Conservation (phyloP, 2,113 vertebrate species). For the Poecilia latipinna region DNA sequence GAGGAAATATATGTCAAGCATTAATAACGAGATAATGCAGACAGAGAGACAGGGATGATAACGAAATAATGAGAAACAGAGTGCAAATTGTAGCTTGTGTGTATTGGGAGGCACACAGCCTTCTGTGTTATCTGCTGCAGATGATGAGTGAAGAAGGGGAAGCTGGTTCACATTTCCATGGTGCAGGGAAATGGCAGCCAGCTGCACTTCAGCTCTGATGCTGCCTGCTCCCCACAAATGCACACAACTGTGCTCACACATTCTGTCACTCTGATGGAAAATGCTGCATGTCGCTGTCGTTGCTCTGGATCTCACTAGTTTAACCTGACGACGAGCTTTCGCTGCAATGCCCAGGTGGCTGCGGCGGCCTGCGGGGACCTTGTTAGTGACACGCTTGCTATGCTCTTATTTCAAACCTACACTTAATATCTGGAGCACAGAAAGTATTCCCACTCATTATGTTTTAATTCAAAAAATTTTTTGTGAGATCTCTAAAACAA, state of each 20-base stretch:
- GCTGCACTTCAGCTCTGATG: constrained; percentile 52
- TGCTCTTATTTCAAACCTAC: not conserved
- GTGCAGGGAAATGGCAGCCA: constrained; percentile 61
- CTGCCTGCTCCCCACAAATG: constrained; percentile 20
- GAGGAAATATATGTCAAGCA: not conserved
- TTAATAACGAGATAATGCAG: not conserved
- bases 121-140: constrained; percentile 65
- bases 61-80: constrained; percentile 12
- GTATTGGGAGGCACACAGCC: constrained; percentile 57
- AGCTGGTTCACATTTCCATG: constrained; percentile 78
- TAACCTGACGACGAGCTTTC: constrained; percentile 44
- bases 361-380: constrained; percentile 50
- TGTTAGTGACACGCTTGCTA: constrained; percentile 53
- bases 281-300: constrained; percentile 33
- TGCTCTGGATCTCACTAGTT: constrained; percentile 63
- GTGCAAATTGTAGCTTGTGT: constrained; percentile 17
- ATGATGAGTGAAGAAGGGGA: constrained; percentile 51
- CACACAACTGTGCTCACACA: constrained; percentile 17
- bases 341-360: constrained; percentile 58
- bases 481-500: not conserved
- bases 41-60: not conserved
- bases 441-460: not conserved
- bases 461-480: not conserved
- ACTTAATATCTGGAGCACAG: constrained; percentile 26
- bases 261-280: constrained; percentile 33